Evolutionary conservation across 2,888 invertebrate species (phyloP).

Genomic region (Oscheius sp.): DNA sequence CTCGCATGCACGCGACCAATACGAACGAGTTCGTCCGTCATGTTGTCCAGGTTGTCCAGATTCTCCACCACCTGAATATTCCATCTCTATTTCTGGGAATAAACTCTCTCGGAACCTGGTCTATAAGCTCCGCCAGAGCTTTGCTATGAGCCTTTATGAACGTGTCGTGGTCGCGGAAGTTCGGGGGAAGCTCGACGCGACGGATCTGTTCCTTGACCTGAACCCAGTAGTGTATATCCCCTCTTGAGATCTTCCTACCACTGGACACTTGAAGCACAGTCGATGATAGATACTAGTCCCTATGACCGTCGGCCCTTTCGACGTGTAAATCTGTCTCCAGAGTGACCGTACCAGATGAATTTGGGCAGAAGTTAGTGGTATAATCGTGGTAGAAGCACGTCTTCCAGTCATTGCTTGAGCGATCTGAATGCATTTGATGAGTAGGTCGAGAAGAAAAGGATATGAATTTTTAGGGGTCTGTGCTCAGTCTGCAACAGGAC

Average conservation of each 20-base stretch:
- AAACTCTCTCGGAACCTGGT: constrained; percentile 54
- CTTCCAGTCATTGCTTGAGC: constrained; percentile 59
- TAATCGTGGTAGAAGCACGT: constrained; percentile 67
- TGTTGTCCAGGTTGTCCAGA: constrained; percentile 67
- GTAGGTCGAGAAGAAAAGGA: not conserved
- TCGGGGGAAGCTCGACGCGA: constrained; percentile 62
- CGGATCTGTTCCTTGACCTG: constrained; percentile 69
- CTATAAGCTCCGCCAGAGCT: constrained; percentile 68
- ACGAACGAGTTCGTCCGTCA: constrained; percentile 62
- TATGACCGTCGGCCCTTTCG: constrained; percentile 71
- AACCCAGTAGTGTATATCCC: not conserved
- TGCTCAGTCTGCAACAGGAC: not conserved
- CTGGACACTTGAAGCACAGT: constrained; percentile 71
- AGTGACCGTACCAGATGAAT: constrained; percentile 68
- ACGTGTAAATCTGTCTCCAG: constrained; percentile 58
- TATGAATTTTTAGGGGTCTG: not conserved
- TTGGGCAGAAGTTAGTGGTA: constrained; percentile 70
- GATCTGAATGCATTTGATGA: constrained; percentile 37
- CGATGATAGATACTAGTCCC: constrained; percentile 70
- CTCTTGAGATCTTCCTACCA: constrained; percentile 36
- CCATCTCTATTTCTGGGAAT: not conserved
- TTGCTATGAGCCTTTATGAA: constrained; percentile 70
- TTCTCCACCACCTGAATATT: constrained; percentile 66
- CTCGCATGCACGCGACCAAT: constrained; percentile 69
- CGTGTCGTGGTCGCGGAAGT: constrained; percentile 68